Evolutionary conservation across 1,140 invertebrate species (phyloP), one percentile per base, ranked within the genome.

Genomic region (Trichonephila inaurata): DNA sequence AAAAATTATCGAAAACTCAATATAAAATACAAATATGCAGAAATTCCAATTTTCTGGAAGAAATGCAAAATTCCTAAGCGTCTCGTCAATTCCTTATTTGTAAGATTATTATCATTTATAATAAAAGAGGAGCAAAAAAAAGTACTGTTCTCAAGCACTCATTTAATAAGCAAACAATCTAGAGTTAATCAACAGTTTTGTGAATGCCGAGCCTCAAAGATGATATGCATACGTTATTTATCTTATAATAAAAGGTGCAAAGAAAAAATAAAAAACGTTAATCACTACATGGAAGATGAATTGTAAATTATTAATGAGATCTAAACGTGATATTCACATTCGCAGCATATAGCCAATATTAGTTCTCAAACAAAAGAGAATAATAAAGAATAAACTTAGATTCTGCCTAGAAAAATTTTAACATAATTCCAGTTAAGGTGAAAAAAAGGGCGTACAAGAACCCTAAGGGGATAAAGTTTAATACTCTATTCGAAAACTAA

Each of bases 211-310:
- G 24, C 58, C 85, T 88, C 58, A 93, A 88, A 77, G 61, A 87
- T 87, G 83, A 93, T 93, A 93, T 93, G 92, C 92, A 93, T 93
- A 88, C 64, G 86, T 93, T 93, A 93, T 93, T 93, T 93, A 93
- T 93, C 92, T 89, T 61, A 93, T 92, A 89, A 93, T 89, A 93
- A 93, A 93, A 93, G 92, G 69, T 87, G 83, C 64, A 88, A 92
- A 92, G 82, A 91, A 92, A 85, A 91, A 93, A 88, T 93, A 66
- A 89, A 77, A 77, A 93, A 62, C 92, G 62, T 93, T 93, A 93
- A 93, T 93, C 92, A 93, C 86, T 93, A 93, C 92, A 89, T 51
- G 86, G 60, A 93, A 93, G 92, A 93, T 93, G 92, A 93, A 87
- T 93, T 87, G 85, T 93, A 93, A 93, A 93, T 88, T 89, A 93